These are phyloP conservation scores for Diadumene lineata DNA, from an alignment of 92 coral and sea anemone genomes.

Conservation along the genomic window DNA sequence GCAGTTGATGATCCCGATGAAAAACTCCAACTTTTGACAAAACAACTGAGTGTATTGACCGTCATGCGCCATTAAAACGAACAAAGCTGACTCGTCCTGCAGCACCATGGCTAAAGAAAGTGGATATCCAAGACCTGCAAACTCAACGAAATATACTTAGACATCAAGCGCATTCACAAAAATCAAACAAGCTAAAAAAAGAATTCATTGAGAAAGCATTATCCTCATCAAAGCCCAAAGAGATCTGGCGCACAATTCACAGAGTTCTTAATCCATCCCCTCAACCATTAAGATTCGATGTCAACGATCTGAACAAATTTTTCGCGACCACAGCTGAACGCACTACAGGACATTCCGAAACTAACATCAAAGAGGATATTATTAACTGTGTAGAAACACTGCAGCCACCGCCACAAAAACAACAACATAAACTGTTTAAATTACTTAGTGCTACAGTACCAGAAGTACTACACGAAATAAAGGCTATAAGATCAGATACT, in stretches of 20 bases:
- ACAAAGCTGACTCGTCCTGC: no score
- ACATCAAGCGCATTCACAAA: slow-evolving; percentile 19
- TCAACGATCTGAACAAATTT: slow-evolving; percentile 23
- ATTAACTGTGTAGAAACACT: slow-evolving; percentile 4
- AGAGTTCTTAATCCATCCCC: slow-evolving; percentile 34
- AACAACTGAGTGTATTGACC: no score
- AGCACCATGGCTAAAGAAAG: no score
- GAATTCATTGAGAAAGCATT: neutral
- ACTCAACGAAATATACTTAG: no score
- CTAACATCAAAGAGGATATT: slow-evolving; percentile 19
- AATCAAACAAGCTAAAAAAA: neutral
- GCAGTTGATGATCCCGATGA: no score
- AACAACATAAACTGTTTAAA: neutral
- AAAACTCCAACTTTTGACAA: no score
- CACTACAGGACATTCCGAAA: slow-evolving; percentile 22
- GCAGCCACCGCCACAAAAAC: neutral
- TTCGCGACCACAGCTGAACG: slow-evolving; percentile 39
- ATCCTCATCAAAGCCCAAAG: no score
- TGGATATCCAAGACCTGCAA: no score
- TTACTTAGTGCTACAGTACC: neutral
- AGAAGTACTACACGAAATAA: slow-evolving; percentile 24
- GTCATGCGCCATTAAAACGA: no score
- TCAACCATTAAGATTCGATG: slow-evolving; percentile 32
- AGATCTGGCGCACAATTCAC: no score
- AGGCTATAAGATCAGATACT: slow-evolving; percentile 6